Percentiles rank a stretch among this genome's conserved stretches.
Evolutionary conservation across 2,113 vertebrate species (phyloP).

Genomic region (Festucalex cinctus): DNA sequence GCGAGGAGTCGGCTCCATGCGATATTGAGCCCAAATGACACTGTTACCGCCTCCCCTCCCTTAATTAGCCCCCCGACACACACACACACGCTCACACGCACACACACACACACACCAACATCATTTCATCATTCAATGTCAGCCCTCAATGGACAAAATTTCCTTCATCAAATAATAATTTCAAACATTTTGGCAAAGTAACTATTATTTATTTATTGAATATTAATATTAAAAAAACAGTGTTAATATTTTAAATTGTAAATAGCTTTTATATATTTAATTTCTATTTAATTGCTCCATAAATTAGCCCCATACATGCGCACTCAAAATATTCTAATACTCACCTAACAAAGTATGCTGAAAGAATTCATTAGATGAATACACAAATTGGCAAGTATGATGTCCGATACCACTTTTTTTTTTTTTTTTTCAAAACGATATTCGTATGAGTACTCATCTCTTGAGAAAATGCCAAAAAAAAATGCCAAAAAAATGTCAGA

Average conservation of each 20-base stretch:
- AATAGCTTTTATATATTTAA: not conserved
- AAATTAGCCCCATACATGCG: not conserved
- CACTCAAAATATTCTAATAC: not conserved
- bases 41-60: conserved; percentile 33
- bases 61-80: not conserved
- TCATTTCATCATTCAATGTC: not conserved
- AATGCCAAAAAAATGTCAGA: no score
- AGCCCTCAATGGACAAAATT: not conserved
- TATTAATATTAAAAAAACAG: not conserved
- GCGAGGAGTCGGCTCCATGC: conserved; percentile 40
- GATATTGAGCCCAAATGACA: conserved; percentile 49
- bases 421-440: no score
- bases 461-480: no score
- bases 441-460: no score
- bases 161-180: no score
- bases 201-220: not conserved
- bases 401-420: no score
- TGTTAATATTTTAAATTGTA: not conserved
- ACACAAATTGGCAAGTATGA: no score
- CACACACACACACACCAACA: not conserved
- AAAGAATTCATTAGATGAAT: no score
- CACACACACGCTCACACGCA: not conserved
- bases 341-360: no score
- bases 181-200: not conserved
- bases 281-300: not conserved